These are phyloP conservation scores for Aphaenogaster ashmeadi DNA, from an alignment of 1,140 invertebrate genomes.

Conservation along the genomic window DNA sequence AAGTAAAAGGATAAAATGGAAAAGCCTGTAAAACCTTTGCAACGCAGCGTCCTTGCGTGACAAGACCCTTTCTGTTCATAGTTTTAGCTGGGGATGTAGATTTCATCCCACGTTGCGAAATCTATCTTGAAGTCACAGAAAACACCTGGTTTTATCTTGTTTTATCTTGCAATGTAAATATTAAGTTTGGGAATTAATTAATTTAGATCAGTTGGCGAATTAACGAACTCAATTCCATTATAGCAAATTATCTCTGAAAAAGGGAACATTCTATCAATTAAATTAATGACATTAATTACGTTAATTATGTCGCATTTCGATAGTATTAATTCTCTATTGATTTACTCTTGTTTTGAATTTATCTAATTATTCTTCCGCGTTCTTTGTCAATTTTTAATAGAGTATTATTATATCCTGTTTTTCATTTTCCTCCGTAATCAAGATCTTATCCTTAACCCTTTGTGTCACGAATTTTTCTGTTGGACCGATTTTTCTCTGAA, in stretches of 20 bases:
- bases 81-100: background rate
- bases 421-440: background rate
- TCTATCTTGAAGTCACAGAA: background rate
- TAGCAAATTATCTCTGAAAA: background rate
- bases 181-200: conserved; percentile 10
- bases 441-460: background rate
- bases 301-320: background rate
- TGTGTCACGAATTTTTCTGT: no score
- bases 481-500: no score
- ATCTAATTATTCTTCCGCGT: background rate
- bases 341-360: background rate
- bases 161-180: background rate
- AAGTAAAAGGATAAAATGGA: conserved; percentile 8
- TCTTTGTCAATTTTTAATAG: background rate
- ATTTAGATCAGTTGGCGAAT: background rate
- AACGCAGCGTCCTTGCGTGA: no score
- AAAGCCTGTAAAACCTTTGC: conserved; percentile 2
- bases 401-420: background rate
- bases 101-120: background rate
- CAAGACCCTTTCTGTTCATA: background rate
- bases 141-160: no score
- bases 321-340: background rate
- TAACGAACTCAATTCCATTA: background rate
- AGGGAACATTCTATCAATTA: background rate
- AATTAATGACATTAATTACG: conserved; percentile 16